A percentile compares a stretch with the other conserved stretches of the same genome.
Conservation (phyloP, 1,140 invertebrate genomes). For the Drosophila pandora region DNA sequence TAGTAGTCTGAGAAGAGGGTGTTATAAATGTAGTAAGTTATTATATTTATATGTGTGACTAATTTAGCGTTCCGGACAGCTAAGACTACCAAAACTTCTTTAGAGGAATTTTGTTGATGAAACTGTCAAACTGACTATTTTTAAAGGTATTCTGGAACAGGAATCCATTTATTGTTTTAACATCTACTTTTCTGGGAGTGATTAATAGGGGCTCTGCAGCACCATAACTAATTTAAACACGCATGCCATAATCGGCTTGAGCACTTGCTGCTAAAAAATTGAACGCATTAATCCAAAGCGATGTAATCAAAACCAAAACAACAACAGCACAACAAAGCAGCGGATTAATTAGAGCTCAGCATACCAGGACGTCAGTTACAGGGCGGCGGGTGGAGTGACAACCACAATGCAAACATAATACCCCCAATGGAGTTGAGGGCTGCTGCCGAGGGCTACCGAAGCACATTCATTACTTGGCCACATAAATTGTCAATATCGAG, state of each 20-base stretch:
- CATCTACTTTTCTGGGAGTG: not conserved
- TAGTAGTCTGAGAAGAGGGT: too few species aligned
- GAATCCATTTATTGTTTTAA: too few species aligned
- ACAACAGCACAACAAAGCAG: constrained; percentile 18
- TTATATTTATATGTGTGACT: too few species aligned
- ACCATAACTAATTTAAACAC: constrained; percentile 8
- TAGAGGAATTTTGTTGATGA: too few species aligned
- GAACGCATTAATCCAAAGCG: constrained; percentile 46
- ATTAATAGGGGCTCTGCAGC: constrained; percentile 7
- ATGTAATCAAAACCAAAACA: constrained; percentile 59
- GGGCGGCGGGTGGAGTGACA: not conserved
- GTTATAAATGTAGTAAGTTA: too few species aligned
- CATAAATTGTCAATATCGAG: constrained; percentile 38
- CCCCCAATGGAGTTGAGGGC: constrained; percentile 45
- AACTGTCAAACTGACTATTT: too few species aligned
- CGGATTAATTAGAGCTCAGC: constrained; percentile 60
- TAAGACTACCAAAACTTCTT: too few species aligned
- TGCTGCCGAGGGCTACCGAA: constrained; percentile 39
- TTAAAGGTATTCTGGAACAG: too few species aligned
- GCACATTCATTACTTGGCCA: constrained; percentile 66
- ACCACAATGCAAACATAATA: constrained; percentile 54
- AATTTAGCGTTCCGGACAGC: too few species aligned
- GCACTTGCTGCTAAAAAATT: constrained; percentile 41
- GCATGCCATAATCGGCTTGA: constrained; percentile 1
- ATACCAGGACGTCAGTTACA: constrained; percentile 16